Percentiles rank a stretch among this genome's conserved stretches.
phyloP scores from a whole-genome alignment of 2,797 vertebrate species.

The Neopelma chrysocephalum region DNA sequence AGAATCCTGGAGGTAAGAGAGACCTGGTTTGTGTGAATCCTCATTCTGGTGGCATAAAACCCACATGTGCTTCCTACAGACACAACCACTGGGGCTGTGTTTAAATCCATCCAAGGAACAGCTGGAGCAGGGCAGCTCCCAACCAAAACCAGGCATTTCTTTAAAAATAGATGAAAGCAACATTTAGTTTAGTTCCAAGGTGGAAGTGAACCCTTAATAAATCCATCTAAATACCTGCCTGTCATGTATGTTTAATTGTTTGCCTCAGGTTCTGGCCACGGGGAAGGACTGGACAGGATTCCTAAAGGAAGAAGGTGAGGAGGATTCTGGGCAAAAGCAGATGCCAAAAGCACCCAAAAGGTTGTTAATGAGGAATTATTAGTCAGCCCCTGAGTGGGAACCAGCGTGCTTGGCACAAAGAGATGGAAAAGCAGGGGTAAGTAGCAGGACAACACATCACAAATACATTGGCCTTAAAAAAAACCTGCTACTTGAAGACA shows the following conservation, averaged over 20 bases:
- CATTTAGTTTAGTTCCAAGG: background rate
- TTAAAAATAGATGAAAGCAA: conserved; percentile 46
- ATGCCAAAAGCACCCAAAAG: background rate
- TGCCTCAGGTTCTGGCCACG: background rate
- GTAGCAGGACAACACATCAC: background rate
- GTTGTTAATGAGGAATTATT: background rate
- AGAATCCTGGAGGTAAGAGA: background rate
- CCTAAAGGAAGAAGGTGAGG: background rate
- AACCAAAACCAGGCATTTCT: background rate
- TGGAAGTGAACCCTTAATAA: conserved; percentile 10
- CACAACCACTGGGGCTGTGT: background rate
- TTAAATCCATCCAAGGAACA: background rate
- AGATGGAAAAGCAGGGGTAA: background rate
- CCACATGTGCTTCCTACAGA: too few relatives aligned
- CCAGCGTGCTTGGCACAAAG: background rate
- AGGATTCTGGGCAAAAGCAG: background rate
- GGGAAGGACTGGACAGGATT: background rate
- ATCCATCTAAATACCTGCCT: background rate
- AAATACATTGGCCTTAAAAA: background rate
- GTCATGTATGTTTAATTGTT: background rate
- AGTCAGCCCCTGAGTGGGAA: background rate
- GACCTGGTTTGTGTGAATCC: background rate
- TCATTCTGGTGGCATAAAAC: background rate
- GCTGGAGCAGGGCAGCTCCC: background rate
- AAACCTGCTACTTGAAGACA: background rate